Evolutionary conservation across 2,113 vertebrate species (phyloP).

Genomic region (Falco punctatus): DNA sequence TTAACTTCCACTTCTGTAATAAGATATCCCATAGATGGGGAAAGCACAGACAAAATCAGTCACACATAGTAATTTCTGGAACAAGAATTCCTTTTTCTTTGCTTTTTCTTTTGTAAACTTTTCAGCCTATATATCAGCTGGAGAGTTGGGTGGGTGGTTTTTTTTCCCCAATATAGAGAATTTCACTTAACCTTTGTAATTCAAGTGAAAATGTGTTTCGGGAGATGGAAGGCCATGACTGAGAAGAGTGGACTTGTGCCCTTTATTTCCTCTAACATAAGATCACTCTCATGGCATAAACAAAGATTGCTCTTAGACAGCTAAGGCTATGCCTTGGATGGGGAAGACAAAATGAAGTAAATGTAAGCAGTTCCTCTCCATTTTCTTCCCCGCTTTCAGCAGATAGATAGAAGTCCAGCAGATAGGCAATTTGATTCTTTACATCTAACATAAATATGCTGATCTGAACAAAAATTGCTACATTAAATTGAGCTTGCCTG

Average conservation of each 20-base stretch:
- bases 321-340: background rate
- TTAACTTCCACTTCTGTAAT: background rate
- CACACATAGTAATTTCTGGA: background rate
- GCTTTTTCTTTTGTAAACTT: background rate
- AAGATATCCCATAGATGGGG: background rate
- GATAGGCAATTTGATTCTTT: background rate
- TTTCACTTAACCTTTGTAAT: background rate
- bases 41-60: background rate
- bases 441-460: background rate
- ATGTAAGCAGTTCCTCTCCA: background rate
- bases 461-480: background rate
- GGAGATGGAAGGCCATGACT: background rate
- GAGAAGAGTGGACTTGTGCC: background rate
- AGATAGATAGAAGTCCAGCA: background rate
- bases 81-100: background rate
- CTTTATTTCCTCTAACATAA: background rate
- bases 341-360: background rate
- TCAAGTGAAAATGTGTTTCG: background rate
- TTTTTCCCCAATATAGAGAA: background rate
- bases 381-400: background rate
- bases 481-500: background rate
- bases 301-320: background rate
- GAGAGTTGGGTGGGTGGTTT: too few relatives aligned
- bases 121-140: background rate
- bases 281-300: background rate